These are phyloP conservation scores for Aphelinus certus DNA, from an alignment of 1,140 invertebrate species.

Conservation along the genomic window DNA sequence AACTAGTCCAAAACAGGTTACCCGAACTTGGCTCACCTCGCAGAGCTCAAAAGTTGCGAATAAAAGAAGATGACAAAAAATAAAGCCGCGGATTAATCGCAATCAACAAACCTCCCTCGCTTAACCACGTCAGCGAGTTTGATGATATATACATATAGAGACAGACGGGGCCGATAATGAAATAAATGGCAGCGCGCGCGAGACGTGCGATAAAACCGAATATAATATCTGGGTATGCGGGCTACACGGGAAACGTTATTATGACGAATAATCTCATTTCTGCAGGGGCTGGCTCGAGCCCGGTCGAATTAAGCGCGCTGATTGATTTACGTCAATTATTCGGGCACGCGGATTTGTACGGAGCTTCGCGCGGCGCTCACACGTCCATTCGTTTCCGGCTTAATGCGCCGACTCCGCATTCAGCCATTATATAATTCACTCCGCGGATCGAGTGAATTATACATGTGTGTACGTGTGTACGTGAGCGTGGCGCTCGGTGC, in stretches of 20 bases:
- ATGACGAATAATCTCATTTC: constrained; percentile 22
- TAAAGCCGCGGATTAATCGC: no score
- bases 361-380: background rate
- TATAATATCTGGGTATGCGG: background rate
- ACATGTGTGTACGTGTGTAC: no score
- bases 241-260: constrained; percentile 8
- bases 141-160: background rate
- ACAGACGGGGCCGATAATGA: background rate
- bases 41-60: no score
- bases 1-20: no score
- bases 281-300: background rate
- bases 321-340: constrained; percentile 24
- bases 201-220: constrained; percentile 16
- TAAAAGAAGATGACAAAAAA: no score
- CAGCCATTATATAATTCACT: no score
- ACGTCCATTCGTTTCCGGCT: background rate
- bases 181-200: background rate
- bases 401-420: no score
- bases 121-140: background rate
- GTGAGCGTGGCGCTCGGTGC: no score
- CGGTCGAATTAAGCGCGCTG: constrained; percentile 6
- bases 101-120: background rate
- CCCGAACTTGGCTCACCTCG: no score
- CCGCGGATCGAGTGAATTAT: no score
- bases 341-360: background rate